Conservation (phyloP, 2,888 invertebrate species). For the Eutolmus rufibarbis region DNA sequence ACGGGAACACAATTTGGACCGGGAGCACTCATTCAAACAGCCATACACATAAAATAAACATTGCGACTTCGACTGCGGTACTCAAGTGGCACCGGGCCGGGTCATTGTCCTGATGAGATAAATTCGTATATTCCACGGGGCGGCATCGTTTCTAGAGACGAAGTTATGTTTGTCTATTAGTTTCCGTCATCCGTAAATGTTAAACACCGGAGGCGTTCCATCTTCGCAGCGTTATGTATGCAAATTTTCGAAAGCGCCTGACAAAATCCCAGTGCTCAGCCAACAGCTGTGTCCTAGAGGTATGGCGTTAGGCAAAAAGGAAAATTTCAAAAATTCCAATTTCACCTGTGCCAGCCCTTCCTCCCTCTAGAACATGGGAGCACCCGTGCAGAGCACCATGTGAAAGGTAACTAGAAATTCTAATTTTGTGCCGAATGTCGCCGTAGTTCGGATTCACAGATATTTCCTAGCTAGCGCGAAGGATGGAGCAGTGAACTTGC, state of each 20-base stretch:
- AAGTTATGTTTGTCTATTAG: neutral
- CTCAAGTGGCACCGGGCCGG: neutral
- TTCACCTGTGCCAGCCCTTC: neutral
- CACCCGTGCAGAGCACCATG: neutral
- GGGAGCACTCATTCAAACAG: neutral
- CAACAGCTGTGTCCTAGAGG: neutral
- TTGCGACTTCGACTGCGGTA: neutral
- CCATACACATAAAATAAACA: neutral
- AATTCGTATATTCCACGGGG: neutral
- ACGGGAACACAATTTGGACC: neutral
- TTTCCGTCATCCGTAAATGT: slow-evolving; percentile 1
- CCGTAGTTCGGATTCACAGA: neutral
- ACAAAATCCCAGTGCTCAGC: neutral
- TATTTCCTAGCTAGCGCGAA: neutral
- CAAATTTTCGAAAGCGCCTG: slow-evolving; percentile 2
- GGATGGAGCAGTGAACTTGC: neutral
- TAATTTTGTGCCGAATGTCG: slow-evolving; percentile 24
- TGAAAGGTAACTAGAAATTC: slow-evolving; percentile 17
- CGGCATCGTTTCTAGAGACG: neutral
- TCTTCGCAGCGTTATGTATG: slow-evolving; percentile 6
- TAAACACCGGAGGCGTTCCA: neutral
- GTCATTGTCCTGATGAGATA: neutral
- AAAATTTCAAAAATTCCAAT: slow-evolving; percentile 15
- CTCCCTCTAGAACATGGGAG: neutral
- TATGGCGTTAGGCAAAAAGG: neutral